phyloP scores from a whole-genome alignment of 2,113 vertebrate species.

The Spea multiplicata region DNA sequence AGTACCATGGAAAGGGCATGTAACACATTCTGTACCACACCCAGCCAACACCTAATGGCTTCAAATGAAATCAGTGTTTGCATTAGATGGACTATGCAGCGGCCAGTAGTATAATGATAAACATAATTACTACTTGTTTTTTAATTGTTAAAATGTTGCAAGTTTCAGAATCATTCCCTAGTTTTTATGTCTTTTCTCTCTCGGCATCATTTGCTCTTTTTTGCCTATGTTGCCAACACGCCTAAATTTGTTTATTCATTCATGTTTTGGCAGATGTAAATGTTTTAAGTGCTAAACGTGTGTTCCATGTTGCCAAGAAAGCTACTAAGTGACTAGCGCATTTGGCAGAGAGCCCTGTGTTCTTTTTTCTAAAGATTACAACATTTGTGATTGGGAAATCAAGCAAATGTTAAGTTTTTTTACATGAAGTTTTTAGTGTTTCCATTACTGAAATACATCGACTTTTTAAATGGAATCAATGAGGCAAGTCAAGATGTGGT shows the following conservation, averaged over 20 bases:
- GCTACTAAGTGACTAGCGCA: slow-evolving; percentile 44
- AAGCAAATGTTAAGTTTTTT: slow-evolving; percentile 42
- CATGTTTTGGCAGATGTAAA: slow-evolving; percentile 43
- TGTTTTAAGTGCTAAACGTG: slow-evolving; percentile 42
- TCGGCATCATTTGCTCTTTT: slow-evolving; percentile 40
- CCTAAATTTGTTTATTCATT: slow-evolving; percentile 45
- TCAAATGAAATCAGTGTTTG: not conserved
- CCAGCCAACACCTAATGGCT: not conserved
- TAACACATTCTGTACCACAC: not conserved
- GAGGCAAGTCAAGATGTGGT: slow-evolving; percentile 10
- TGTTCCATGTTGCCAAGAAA: slow-evolving; percentile 34
- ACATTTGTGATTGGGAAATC: slow-evolving; percentile 47
- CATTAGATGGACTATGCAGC: not conserved
- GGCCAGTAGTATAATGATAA: not conserved
- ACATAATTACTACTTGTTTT: slow-evolving; percentile 33
- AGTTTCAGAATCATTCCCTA: slow-evolving; percentile 26
- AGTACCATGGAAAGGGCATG: no score
- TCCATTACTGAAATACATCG: slow-evolving; percentile 22
- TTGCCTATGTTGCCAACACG: slow-evolving; percentile 38
- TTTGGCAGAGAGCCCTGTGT: slow-evolving; percentile 32
- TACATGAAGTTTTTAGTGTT: slow-evolving; percentile 32
- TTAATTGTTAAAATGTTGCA: slow-evolving; percentile 39
- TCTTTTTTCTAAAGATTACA: slow-evolving; percentile 39
- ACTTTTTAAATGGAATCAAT: slow-evolving; percentile 28
- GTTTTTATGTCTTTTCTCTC: slow-evolving; percentile 23